Evolutionary conservation across 1,140 invertebrate species (phyloP).

Genomic region (Arctopsyche grandis): DNA sequence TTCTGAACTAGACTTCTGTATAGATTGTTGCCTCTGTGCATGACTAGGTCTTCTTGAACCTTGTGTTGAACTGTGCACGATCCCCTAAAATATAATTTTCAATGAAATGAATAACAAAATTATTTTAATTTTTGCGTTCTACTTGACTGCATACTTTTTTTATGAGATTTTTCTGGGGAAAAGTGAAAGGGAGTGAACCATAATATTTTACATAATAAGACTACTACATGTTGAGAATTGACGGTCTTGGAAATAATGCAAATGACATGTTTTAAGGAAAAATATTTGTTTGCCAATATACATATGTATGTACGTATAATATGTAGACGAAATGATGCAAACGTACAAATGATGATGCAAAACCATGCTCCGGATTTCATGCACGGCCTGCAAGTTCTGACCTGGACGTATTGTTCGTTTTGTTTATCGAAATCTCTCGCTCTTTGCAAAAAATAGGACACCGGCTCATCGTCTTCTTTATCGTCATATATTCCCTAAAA

Average conservation of each 20-base stretch:
- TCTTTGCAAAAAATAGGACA: constrained; percentile 50
- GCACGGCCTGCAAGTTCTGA: constrained; percentile 28
- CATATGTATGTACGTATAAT: too few species aligned
- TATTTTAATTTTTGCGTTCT: neutral
- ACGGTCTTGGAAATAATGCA: too few species aligned
- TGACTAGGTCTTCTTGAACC: constrained; percentile 66
- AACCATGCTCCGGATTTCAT: constrained; percentile 17
- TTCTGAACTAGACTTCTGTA: constrained; percentile 64
- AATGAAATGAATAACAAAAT: neutral
- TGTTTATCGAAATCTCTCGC: constrained; percentile 48
- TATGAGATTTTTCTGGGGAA: too few species aligned
- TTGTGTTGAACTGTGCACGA: constrained; percentile 58
- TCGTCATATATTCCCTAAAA: constrained; percentile 61
- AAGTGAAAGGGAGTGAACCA: too few species aligned
- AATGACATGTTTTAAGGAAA: too few species aligned
- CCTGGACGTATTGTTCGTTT: constrained; percentile 40
- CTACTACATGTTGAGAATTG: too few species aligned
- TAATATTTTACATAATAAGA: too few species aligned
- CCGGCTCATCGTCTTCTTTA: constrained; percentile 51
- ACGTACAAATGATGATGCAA: neutral
- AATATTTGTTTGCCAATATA: too few species aligned
- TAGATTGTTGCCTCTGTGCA: constrained; percentile 63
- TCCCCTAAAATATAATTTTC: constrained; percentile 40
- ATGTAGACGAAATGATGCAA: neutral
- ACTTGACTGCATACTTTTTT: too few species aligned